These are phyloP conservation scores for Ostrea edulis DNA, from an alignment of 1,140 invertebrate species.

Conservation along the genomic window DNA sequence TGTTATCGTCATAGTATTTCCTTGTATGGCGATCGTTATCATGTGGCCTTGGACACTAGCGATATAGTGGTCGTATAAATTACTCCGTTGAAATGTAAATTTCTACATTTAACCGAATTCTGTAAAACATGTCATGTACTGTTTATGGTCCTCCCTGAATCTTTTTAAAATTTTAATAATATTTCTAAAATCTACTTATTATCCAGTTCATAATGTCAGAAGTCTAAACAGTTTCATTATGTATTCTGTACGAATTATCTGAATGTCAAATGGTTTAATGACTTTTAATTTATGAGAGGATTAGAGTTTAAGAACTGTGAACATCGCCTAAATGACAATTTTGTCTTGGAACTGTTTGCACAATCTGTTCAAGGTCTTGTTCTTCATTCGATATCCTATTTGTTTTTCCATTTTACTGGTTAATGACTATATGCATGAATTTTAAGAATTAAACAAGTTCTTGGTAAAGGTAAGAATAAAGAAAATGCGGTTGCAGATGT, in stretches of 20 bases:
- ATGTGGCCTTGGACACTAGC: no score
- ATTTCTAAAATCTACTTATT: neutral
- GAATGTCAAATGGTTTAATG: neutral
- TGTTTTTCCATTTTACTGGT: no score
- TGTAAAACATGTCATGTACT: neutral
- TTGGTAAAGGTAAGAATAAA: no score
- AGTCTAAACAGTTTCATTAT: neutral
- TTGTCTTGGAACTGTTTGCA: neutral
- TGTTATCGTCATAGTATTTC: no score
- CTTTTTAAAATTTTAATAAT: neutral
- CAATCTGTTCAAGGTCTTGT: neutral
- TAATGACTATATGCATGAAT: no score
- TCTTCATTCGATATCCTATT: no score
- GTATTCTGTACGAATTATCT: neutral
- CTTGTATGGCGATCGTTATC: no score
- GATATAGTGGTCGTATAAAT: no score
- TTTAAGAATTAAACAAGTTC: no score
- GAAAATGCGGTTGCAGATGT: no score
- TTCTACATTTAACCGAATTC: neutral
- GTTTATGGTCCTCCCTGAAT: no score
- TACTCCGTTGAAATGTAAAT: no score
- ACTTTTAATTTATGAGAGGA: neutral
- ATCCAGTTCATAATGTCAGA: neutral
- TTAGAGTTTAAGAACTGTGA: neutral
- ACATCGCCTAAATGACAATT: neutral